These are phyloP conservation scores for Megaptera novaeangliae DNA, from an alignment of 2,113 vertebrate genomes.

Conservation along the genomic window DNA sequence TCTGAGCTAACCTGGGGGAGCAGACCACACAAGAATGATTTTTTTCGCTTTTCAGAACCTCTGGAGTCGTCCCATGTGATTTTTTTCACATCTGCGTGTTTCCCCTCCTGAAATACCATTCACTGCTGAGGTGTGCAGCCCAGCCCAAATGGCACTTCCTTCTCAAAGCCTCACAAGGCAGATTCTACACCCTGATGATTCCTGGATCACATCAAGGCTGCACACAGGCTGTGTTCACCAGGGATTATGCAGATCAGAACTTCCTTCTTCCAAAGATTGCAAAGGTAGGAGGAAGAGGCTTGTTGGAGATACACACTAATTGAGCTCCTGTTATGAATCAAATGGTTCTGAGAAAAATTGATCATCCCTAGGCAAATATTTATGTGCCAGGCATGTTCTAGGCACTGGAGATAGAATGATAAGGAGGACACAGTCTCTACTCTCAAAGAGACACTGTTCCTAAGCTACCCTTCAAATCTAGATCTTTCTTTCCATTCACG, in stretches of 20 bases:
- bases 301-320: not conserved
- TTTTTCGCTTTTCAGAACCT: not conserved
- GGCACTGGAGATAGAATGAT: not conserved
- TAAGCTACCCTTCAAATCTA: not conserved
- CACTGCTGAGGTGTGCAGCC: not conserved
- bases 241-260: not conserved
- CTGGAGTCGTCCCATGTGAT: not conserved
- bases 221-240: not conserved
- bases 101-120: not conserved
- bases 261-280: not conserved
- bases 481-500: not conserved
- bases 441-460: not conserved
- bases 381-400: not conserved
- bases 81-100: not conserved
- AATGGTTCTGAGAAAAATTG: not conserved
- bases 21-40: conserved; percentile 17
- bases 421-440: not conserved
- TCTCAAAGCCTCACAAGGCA: not conserved
- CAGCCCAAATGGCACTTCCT: not conserved
- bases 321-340: not conserved
- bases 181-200: no score
- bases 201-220: not conserved
- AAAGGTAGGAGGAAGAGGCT: not conserved
- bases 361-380: not conserved
- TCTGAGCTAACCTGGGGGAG: conserved; percentile 42